phyloP scores from a whole-genome alignment of 2,888 invertebrate genomes.

The Lottia gigantea region DNA sequence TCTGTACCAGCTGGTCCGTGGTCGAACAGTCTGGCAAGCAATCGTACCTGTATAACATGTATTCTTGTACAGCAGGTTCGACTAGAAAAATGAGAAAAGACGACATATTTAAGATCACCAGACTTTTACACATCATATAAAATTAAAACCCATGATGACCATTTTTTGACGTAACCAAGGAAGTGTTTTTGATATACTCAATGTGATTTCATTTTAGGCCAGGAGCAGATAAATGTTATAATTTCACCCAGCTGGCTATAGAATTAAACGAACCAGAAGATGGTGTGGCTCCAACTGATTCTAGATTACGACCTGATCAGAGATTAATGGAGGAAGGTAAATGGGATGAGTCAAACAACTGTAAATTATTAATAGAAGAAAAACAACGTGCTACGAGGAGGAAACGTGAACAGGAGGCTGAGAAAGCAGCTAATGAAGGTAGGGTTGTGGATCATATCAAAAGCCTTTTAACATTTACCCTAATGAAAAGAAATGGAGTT shows the following conservation, averaged over 20 bases:
- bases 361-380: slow-evolving; percentile 87
- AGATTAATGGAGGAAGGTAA: slow-evolving; percentile 80
- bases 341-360: slow-evolving; percentile 80
- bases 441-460: neutral
- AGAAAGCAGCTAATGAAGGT: slow-evolving; percentile 60
- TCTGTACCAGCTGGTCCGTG: no score
- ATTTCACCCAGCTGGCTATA: slow-evolving; percentile 93
- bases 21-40: no score
- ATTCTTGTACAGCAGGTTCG: no score
- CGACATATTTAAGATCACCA: no score
- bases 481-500: no score
- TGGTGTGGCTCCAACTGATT: slow-evolving; percentile 94
- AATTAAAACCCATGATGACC: no score
- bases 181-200: neutral
- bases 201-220: slow-evolving; percentile 68
- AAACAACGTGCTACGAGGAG: slow-evolving; percentile 89
- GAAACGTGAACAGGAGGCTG: slow-evolving; percentile 76
- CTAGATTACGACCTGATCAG: slow-evolving; percentile 93
- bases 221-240: slow-evolving; percentile 83
- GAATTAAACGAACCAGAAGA: slow-evolving; percentile 96
- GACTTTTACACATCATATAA: no score
- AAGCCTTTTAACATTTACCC: no score
- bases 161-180: no score
- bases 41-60: no score
- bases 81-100: no score